These are phyloP conservation scores for Macrobrachium rosenbergii DNA, from an alignment of 1,140 invertebrate genomes.

Conservation along the genomic window DNA sequence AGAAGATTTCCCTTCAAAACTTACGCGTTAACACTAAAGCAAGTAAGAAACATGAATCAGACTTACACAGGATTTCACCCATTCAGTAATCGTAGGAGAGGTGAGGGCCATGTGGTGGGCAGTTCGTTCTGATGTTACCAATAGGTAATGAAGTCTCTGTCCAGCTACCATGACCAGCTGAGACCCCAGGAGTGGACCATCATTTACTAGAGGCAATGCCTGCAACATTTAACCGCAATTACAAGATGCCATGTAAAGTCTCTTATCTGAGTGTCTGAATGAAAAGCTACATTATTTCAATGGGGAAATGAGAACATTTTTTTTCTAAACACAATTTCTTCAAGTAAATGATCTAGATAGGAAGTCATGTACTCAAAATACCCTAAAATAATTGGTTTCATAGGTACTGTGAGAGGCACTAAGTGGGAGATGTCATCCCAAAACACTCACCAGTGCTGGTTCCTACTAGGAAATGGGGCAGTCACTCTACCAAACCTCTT, in stretches of 20 bases:
- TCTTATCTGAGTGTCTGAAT: background rate
- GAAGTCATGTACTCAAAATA: background rate
- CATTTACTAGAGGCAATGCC: conserved; percentile 70
- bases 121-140: conserved; percentile 18
- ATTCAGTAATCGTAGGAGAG: conserved; percentile 59
- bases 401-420: background rate
- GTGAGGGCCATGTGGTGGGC: conserved; percentile 51
- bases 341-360: background rate
- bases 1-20: too few relatives aligned
- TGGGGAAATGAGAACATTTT: background rate
- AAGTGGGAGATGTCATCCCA: background rate
- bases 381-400: background rate
- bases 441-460: too few relatives aligned
- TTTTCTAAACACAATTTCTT: too few relatives aligned
- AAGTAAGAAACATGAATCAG: too few relatives aligned
- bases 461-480: too few relatives aligned
- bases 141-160: conserved; percentile 67
- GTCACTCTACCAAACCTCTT: too few relatives aligned
- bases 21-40: background rate
- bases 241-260: background rate
- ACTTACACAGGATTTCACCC: conserved; percentile 62
- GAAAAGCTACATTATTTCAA: background rate
- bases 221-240: conserved; percentile 44
- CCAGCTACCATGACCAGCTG: conserved; percentile 70
- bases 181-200: conserved; percentile 69